Conservation (phyloP, 2,888 invertebrate genomes). For the Pycnomerus fuliginosus region DNA sequence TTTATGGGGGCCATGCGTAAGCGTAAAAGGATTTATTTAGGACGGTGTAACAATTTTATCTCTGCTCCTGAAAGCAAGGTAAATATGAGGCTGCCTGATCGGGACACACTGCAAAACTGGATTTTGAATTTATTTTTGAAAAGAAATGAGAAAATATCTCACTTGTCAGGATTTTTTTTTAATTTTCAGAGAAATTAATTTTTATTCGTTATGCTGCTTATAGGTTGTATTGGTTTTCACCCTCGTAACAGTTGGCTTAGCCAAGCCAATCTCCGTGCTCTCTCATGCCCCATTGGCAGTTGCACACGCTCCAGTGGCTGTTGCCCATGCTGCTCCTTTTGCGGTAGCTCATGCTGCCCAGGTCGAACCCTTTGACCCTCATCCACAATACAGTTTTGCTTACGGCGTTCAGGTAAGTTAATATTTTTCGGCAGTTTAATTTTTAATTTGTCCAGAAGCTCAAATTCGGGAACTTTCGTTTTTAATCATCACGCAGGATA, state of each 20-base stretch:
- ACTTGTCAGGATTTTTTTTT: too few relatives aligned
- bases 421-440: too few relatives aligned
- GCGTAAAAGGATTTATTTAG: too few relatives aligned
- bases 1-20: too few relatives aligned
- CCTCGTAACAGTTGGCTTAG: constrained; percentile 4
- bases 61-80: too few relatives aligned
- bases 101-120: too few relatives aligned
- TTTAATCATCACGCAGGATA: too few relatives aligned
- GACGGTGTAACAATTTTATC: too few relatives aligned
- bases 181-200: constrained; percentile 2
- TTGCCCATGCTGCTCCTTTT: constrained; percentile 46
- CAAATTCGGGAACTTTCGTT: too few relatives aligned
- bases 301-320: constrained; percentile 20
- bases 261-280: constrained; percentile 10
- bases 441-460: too few relatives aligned
- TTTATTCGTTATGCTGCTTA: constrained; percentile 1
- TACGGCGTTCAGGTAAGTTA: constrained; percentile 38
- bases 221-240: constrained; percentile 8
- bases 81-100: too few relatives aligned
- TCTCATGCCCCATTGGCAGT: constrained; percentile 10
- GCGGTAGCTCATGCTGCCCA: constrained; percentile 29
- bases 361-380: constrained; percentile 37
- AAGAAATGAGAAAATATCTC: background rate
- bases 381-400: constrained; percentile 41
- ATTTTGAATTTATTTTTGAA: background rate